phyloP scores from a whole-genome alignment of 2,113 vertebrate genomes.

The Macquaria ambigua region DNA sequence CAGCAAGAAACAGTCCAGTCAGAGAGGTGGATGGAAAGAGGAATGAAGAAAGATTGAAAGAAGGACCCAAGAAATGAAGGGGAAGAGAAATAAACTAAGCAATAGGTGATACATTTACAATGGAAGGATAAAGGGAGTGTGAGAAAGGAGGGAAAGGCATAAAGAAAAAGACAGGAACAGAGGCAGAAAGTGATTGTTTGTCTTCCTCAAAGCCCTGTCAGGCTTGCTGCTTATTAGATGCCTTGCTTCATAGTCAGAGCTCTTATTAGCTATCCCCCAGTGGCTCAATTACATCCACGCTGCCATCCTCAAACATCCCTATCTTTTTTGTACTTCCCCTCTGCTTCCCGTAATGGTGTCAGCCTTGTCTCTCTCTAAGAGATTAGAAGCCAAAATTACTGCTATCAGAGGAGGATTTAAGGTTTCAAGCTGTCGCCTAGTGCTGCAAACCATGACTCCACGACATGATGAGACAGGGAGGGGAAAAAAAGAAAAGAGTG shows the following conservation, averaged over 20 bases:
- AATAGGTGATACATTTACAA: neutral
- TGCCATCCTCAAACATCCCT: slow-evolving; percentile 61
- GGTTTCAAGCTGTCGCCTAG: slow-evolving; percentile 36
- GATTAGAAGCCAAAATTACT: slow-evolving; percentile 66
- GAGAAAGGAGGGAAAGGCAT: slow-evolving; percentile 5
- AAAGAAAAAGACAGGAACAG: neutral
- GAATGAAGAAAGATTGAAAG: neutral
- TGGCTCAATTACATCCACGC: slow-evolving; percentile 69
- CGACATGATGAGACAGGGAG: neutral
- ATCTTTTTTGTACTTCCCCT: slow-evolving; percentile 42
- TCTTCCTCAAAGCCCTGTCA: slow-evolving; percentile 37
- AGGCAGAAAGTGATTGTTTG: slow-evolving; percentile 30
- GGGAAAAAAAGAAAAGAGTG: neutral
- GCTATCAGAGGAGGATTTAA: slow-evolving; percentile 61
- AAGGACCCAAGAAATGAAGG: neutral
- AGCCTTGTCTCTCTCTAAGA: slow-evolving; percentile 58
- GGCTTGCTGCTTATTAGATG: slow-evolving; percentile 44
- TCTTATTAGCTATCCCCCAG: slow-evolving; percentile 63
- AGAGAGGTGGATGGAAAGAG: slow-evolving; percentile 1
- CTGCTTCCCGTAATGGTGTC: slow-evolving; percentile 40
- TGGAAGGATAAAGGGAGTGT: neutral
- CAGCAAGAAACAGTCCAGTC: neutral
- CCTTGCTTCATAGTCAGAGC: slow-evolving; percentile 37
- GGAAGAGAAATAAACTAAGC: neutral
- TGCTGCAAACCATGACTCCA: slow-evolving; percentile 21